phyloP scores from a whole-genome alignment of 2,888 invertebrate genomes.

The Brenthis daphne region DNA sequence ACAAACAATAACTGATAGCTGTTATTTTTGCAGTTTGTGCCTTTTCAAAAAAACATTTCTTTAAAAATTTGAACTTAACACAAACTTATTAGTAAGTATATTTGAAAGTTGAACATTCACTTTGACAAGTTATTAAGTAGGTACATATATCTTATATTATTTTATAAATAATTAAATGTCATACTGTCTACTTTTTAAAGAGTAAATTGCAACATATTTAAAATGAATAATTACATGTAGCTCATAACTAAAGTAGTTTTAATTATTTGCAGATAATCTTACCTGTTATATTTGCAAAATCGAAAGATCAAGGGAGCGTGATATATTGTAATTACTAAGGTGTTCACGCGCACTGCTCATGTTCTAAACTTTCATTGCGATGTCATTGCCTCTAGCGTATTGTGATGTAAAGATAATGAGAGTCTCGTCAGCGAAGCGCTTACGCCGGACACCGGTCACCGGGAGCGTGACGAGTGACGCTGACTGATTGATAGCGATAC shows the following conservation, averaged over 20 bases:
- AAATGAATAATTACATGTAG: too few species aligned
- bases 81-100: too few species aligned
- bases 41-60: too few species aligned
- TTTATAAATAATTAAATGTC: neutral
- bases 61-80: too few species aligned
- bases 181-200: neutral
- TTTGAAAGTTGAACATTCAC: too few species aligned
- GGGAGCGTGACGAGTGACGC: constrained; percentile 24
- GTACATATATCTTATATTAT: too few species aligned
- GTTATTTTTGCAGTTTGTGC: too few species aligned
- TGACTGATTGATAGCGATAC: constrained; percentile 13
- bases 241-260: neutral
- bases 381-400: constrained; percentile 25
- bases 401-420: constrained; percentile 21
- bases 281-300: neutral
- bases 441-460: constrained; percentile 13
- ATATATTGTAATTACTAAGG: neutral
- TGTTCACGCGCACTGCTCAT: constrained; percentile 20
- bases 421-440: constrained; percentile 7
- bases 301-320: neutral
- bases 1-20: too few species aligned
- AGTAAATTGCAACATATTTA: constrained; percentile 2
- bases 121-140: too few species aligned
- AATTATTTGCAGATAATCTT: neutral
- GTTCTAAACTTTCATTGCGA: constrained; percentile 21